These are phyloP conservation scores for Carposina sasakii DNA, from an alignment of 1,140 invertebrate species.

Conservation along the genomic window DNA sequence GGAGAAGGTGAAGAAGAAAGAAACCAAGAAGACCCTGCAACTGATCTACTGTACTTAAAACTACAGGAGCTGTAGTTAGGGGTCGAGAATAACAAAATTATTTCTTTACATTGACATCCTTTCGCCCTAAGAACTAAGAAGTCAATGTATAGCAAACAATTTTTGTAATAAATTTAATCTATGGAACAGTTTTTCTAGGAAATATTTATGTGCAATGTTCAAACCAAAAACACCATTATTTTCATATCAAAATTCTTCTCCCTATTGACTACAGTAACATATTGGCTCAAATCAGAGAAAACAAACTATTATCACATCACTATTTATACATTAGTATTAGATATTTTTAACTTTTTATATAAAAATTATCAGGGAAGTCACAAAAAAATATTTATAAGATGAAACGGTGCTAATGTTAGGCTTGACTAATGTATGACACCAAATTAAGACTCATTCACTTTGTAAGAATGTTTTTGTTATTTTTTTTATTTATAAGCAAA, in stretches of 20 bases:
- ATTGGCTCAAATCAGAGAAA: constrained; percentile 69
- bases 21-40: constrained; percentile 10
- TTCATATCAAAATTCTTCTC: constrained; percentile 51
- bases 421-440: constrained; percentile 69
- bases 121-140: constrained; percentile 49
- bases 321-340: constrained; percentile 71
- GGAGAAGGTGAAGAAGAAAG: constrained; percentile 13
- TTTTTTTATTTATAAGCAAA: constrained; percentile 67
- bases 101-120: constrained; percentile 49
- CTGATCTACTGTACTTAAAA: constrained; percentile 15
- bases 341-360: constrained; percentile 70
- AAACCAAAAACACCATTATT: constrained; percentile 70
- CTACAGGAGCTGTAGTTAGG: constrained; percentile 26
- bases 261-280: constrained; percentile 44
- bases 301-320: constrained; percentile 58
- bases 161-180: constrained; percentile 47
- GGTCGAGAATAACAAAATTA: constrained; percentile 44
- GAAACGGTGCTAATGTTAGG: constrained; percentile 71
- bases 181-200: constrained; percentile 55
- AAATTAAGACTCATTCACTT: constrained; percentile 66
- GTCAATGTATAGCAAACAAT: constrained; percentile 54
- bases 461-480: constrained; percentile 67
- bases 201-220: constrained; percentile 70
- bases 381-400: constrained; percentile 69
- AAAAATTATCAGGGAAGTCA: constrained; percentile 68